phyloP scores from a whole-genome alignment of 2,888 invertebrate genomes.

The Osedax fenrisi region DNA sequence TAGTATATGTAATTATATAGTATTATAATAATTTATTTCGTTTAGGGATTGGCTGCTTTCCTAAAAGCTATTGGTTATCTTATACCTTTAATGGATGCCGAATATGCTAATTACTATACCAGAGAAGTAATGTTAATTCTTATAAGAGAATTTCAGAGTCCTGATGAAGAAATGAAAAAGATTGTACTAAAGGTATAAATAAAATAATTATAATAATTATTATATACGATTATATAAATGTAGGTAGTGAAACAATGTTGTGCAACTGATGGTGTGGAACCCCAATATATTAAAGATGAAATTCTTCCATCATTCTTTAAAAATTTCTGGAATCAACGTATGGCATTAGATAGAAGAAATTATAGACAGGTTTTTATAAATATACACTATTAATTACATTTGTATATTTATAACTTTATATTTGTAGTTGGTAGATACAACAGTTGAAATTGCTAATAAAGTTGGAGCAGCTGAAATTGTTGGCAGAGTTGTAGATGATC shows the following conservation, averaged over 20 bases:
- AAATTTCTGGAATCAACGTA: constrained; percentile 99
- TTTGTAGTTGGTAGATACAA: constrained; percentile 80
- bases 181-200: constrained; percentile 72
- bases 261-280: constrained; percentile 97
- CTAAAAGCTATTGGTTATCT: constrained; percentile 96
- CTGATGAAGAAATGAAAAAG: constrained; percentile 99
- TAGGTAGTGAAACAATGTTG: constrained; percentile 95
- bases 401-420: not conserved
- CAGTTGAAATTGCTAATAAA: constrained; percentile 98
- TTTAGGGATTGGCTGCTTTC: constrained; percentile 39
- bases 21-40: not conserved
- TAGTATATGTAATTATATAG: not conserved
- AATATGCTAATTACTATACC: constrained; percentile 98
- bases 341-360: constrained; percentile 94
- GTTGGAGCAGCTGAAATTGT: constrained; percentile 99
- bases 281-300: constrained; percentile 97
- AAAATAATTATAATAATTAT: constrained; percentile 20
- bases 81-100: constrained; percentile 98
- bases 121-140: constrained; percentile 97
- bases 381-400: not conserved
- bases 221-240: too few species aligned
- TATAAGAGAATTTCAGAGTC: constrained; percentile 96
- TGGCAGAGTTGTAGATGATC: constrained; percentile 90
- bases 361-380: constrained; percentile 63
- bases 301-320: constrained; percentile 95